A percentile compares a stretch with the other conserved stretches of the same genome.
Evolutionary conservation across 2,113 vertebrate species (phyloP).

Genomic region (Rhineura floridana): DNA sequence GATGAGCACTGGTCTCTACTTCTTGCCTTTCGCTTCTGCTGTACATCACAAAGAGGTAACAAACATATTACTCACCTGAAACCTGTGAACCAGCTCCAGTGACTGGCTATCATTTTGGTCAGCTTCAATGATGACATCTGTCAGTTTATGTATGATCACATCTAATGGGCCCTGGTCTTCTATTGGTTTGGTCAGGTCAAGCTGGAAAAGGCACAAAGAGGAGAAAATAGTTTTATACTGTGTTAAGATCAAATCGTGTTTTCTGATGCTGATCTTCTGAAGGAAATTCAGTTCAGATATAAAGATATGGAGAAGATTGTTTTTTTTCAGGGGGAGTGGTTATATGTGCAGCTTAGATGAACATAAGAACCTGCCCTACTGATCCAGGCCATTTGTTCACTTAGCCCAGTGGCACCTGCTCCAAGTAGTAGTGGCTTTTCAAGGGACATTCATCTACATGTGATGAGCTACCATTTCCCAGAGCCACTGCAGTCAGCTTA

Average conservation of each 20-base stretch:
- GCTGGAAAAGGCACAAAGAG: conserved; percentile 70
- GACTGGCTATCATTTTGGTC: conserved; percentile 96
- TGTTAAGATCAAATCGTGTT: not conserved
- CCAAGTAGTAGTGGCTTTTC: not conserved
- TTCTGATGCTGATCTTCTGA: not conserved
- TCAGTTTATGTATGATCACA: conserved; percentile 98
- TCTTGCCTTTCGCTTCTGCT: not conserved
- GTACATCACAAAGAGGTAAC: not conserved
- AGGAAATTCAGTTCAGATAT: not conserved
- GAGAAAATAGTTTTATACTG: conserved; percentile 37
- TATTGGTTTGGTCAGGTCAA: conserved; percentile 92
- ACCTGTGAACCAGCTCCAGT: conserved; percentile 91
- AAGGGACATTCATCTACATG: not conserved
- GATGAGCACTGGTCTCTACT: not conserved
- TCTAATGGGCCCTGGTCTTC: conserved; percentile 97
- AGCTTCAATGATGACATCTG: conserved; percentile 95
- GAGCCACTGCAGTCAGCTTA: not conserved
- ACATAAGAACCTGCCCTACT: not conserved
- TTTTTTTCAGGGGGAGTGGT: not conserved
- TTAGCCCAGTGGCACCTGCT: no score
- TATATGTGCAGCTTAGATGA: not conserved
- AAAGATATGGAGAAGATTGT: not conserved
- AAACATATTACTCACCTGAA: conserved; percentile 83
- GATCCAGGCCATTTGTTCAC: not conserved
- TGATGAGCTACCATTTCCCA: not conserved